Evolutionary conservation across 2,888 invertebrate species (phyloP).

Genomic region (Anarsia innoxiella): DNA sequence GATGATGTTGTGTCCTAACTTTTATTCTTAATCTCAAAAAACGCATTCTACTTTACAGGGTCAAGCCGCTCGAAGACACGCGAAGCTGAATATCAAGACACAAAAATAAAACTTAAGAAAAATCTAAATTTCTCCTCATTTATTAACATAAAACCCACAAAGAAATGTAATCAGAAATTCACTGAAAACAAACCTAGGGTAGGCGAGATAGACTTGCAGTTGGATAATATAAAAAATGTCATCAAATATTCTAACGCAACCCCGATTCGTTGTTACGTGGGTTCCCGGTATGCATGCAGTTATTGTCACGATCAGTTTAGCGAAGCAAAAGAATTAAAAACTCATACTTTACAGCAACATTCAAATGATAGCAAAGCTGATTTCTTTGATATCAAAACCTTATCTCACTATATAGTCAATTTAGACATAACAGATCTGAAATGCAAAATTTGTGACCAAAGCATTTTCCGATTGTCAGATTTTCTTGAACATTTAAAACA

Average conservation of each 20-base stretch:
- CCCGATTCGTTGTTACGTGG: conserved; percentile 39
- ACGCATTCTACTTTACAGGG: conserved; percentile 1
- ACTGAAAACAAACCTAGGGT: conserved; percentile 13
- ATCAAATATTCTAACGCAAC: conserved; percentile 47
- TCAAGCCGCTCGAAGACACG: not conserved
- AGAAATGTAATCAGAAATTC: no score
- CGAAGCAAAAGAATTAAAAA: conserved; percentile 38
- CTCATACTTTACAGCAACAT: conserved; percentile 35
- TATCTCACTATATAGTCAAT: conserved; percentile 43
- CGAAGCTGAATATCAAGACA: conserved; percentile 9
- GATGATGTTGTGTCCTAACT: not conserved
- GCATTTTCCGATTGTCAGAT: conserved; percentile 31
- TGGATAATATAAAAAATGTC: conserved; percentile 44
- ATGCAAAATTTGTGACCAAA: conserved; percentile 37
- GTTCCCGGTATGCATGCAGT: conserved; percentile 41
- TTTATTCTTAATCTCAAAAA: no score
- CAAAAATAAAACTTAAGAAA: conserved; percentile 9
- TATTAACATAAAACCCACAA: conserved; percentile 12
- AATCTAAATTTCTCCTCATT: conserved; percentile 10
- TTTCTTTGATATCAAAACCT: conserved; percentile 35
- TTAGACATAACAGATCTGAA: conserved; percentile 43
- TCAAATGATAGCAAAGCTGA: conserved; percentile 25
- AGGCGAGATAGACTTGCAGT: conserved; percentile 45
- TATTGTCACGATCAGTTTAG: conserved; percentile 47
- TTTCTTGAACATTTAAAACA: conserved; percentile 46